phyloP scores from a whole-genome alignment of 2,888 invertebrate species.

The Orthosia gothica region DNA sequence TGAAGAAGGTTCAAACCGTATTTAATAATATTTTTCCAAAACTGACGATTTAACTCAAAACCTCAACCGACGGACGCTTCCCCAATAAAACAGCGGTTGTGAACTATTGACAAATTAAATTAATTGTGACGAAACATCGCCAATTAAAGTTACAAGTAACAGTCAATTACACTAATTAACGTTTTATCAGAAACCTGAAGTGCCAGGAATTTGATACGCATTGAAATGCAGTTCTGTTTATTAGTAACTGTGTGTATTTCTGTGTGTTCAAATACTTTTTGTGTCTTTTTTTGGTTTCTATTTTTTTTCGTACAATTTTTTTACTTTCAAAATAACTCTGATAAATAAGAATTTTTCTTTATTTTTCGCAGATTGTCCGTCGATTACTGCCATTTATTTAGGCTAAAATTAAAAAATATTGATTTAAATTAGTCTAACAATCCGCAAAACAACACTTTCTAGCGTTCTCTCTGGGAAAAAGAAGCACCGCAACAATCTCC shows the following conservation, averaged over 20 bases:
- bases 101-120: slow-evolving; percentile 20
- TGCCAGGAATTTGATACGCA: not conserved
- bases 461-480: too few relatives aligned
- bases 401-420: too few relatives aligned
- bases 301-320: too few relatives aligned
- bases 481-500: too few relatives aligned
- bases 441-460: too few relatives aligned
- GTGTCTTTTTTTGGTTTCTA: too few relatives aligned
- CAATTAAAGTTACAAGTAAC: slow-evolving; percentile 36
- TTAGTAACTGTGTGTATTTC: not conserved
- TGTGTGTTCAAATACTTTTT: too few relatives aligned
- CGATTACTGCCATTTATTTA: too few relatives aligned
- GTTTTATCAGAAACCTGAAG: slow-evolving; percentile 13
- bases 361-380: too few relatives aligned
- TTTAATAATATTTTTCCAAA: not conserved
- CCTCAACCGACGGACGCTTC: not conserved
- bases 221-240: not conserved
- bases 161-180: slow-evolving; percentile 30
- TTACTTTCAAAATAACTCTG: too few relatives aligned
- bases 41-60: not conserved
- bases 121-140: slow-evolving; percentile 12
- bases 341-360: too few relatives aligned
- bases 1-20: not conserved
- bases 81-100: not conserved
- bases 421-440: too few relatives aligned